Conservation (phyloP, 2,113 vertebrate genomes). For the Nothocercus julius region DNA sequence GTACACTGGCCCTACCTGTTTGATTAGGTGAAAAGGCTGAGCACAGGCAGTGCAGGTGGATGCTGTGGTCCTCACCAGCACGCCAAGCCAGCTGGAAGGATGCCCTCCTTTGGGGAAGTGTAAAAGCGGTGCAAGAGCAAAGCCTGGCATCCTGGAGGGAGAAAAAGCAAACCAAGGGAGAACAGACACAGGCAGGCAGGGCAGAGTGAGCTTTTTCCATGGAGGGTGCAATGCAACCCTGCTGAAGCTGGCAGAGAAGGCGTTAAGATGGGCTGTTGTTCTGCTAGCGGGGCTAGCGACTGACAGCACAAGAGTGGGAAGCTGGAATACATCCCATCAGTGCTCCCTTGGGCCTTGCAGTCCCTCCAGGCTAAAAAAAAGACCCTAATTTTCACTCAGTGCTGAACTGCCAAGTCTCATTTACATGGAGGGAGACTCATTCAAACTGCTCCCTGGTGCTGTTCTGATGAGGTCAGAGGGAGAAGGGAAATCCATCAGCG, state of each 20-base stretch:
- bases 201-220: background rate
- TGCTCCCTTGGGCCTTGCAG: background rate
- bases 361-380: slow-evolving; percentile 13
- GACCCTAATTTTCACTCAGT: background rate
- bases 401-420: slow-evolving; percentile 52
- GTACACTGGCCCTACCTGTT: background rate
- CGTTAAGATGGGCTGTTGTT: fast-evolving
- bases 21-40: background rate
- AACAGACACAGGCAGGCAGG: background rate
- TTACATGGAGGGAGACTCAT: slow-evolving; percentile 5
- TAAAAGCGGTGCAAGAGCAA: background rate
- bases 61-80: background rate
- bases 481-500: slow-evolving; percentile 4
- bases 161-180: background rate
- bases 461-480: slow-evolving; percentile 49
- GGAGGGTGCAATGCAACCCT: background rate
- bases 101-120: background rate
- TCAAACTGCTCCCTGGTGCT: slow-evolving; percentile 39
- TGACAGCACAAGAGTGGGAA: background rate
- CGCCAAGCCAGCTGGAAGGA: background rate
- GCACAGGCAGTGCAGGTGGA: background rate
- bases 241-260: background rate
- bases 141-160: background rate
- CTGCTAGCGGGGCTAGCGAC: background rate
- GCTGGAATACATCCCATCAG: slow-evolving; percentile 38